Base-by-base conservation (phyloP, 2,797 vertebrate species). In the Leuciscus waleckii region DNA sequence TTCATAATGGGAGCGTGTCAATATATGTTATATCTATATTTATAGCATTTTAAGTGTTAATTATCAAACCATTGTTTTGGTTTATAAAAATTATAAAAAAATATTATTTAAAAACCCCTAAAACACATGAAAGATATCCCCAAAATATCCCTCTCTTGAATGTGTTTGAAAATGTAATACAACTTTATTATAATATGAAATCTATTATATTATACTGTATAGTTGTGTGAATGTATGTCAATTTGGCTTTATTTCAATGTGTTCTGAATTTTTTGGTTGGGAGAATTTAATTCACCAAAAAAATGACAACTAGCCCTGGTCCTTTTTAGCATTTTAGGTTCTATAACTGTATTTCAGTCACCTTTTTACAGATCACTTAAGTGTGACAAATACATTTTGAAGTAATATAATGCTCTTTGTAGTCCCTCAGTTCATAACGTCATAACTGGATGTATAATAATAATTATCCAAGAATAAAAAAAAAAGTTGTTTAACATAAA, bases 401-500 rank as follows among this genome's bases (percentile, higher is more conserved):
- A 51, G 70, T 26, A 73, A 16, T 11, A 56, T 19, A 56, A 37
- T n/a, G 13, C 5, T 37, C 11, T 76, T 37, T 56, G 6, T n/a
- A 37, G 32, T 56, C 39, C n/a, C 21, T 56, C 51, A 5, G 11
- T 76, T 63, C 14, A 29, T 29, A 16, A 26, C 0, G 2, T 29
- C 13, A 16, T 29, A 63, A 16, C 4, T 29, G 61, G 61, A 29
- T 63, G 13, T 16, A 16, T 16, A 63, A 63, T 58, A n/a, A 9
- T 16, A 63, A 16, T 63, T 29, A 29, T 63, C n/a, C 13, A 63
- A 51, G 17, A 74, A 74, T 32, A 11, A 51, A 5, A 29, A 3
- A 26, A 78, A 78, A 78, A 6, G 13, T 61, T 26, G 54, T 77
- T 26, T n/a, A 61, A 63, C 39, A 61, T 61, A 61, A 77, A 58